phyloP scores from a whole-genome alignment of 53 echinoderm and acorn worm species.

The Apostichopus leukothele region DNA sequence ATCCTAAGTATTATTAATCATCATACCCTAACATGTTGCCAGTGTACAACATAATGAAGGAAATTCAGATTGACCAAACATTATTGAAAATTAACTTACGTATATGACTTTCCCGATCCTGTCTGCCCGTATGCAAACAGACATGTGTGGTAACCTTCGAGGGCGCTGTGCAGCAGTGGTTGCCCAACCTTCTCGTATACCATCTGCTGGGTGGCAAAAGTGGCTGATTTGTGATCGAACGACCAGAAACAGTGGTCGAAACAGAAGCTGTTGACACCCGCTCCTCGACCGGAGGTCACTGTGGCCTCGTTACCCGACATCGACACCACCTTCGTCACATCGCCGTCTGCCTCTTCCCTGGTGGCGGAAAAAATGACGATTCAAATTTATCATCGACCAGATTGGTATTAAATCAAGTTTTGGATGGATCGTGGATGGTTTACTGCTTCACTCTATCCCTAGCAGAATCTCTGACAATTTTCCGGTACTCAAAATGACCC shows the following conservation, averaged over 20 bases:
- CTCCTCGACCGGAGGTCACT: constrained; percentile 58
- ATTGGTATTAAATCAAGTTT: too few species aligned
- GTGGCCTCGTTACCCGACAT: constrained; percentile 91
- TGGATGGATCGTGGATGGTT: too few species aligned
- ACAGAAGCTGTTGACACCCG: constrained; percentile 62
- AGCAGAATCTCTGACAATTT: too few species aligned
- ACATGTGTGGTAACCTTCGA: constrained; percentile 96
- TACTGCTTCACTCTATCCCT: too few species aligned
- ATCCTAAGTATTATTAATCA: too few species aligned
- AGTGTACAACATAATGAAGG: too few species aligned
- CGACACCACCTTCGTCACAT: constrained; percentile 70
- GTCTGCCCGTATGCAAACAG: constrained; percentile 99
- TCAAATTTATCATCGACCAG: too few species aligned
- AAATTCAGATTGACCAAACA: too few species aligned
- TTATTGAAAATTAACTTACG: constrained; percentile 54
- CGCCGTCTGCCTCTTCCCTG: constrained; percentile 73
- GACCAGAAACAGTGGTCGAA: constrained; percentile 99
- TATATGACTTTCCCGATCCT: constrained; percentile 97
- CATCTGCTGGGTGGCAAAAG: constrained; percentile 70
- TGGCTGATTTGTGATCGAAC: constrained; percentile 61
- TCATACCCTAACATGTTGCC: too few species aligned
- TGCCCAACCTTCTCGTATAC: constrained; percentile 81
- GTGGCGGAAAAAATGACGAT: background rate
- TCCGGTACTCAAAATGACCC: too few species aligned
- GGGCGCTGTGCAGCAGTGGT: constrained; percentile 81